phyloP scores from a whole-genome alignment of 2,797 vertebrate species.

The Thalassophryne amazonica region DNA sequence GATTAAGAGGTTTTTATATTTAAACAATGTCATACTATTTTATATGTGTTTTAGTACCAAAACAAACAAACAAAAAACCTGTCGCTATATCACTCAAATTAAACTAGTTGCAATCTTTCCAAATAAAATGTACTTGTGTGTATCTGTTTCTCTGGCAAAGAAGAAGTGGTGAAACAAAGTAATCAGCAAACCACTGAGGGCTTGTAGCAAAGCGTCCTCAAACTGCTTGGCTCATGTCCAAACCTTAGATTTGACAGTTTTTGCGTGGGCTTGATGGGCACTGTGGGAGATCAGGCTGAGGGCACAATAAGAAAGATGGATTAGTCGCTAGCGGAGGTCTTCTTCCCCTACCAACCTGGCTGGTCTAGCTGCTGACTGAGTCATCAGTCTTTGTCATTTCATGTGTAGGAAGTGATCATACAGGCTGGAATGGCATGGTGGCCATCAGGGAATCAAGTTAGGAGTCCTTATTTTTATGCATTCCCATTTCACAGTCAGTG shows the following conservation, averaged over 20 bases:
- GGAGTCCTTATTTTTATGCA: constrained; percentile 20
- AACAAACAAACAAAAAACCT: neutral
- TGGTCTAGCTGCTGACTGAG: constrained; percentile 58
- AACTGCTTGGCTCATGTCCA: constrained; percentile 71
- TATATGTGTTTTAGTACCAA: too few species aligned
- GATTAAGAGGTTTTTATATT: too few species aligned
- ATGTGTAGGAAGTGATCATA: constrained; percentile 73
- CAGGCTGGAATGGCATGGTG: constrained; percentile 43
- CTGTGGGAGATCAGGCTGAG: constrained; percentile 47
- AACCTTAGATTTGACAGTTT: constrained; percentile 64
- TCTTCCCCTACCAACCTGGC: constrained; percentile 60
- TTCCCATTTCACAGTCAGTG: constrained; percentile 32
- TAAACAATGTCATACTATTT: too few species aligned
- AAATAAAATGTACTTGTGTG: neutral
- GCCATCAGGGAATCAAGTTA: constrained; percentile 43
- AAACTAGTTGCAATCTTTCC: too few species aligned
- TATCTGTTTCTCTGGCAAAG: neutral
- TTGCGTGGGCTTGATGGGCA: constrained; percentile 62
- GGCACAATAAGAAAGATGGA: constrained; percentile 80
- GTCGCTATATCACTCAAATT: too few species aligned
- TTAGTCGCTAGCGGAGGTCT: constrained; percentile 70
- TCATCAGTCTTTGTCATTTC: constrained; percentile 82
- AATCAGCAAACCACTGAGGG: constrained; percentile 15
- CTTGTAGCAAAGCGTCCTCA: constrained; percentile 23
- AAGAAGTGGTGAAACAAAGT: constrained; percentile 14